Evolutionary conservation across 1,140 invertebrate species (phyloP), one percentile per base, ranked within the genome.

Genomic region (Drosophila lacertosa): DNA sequence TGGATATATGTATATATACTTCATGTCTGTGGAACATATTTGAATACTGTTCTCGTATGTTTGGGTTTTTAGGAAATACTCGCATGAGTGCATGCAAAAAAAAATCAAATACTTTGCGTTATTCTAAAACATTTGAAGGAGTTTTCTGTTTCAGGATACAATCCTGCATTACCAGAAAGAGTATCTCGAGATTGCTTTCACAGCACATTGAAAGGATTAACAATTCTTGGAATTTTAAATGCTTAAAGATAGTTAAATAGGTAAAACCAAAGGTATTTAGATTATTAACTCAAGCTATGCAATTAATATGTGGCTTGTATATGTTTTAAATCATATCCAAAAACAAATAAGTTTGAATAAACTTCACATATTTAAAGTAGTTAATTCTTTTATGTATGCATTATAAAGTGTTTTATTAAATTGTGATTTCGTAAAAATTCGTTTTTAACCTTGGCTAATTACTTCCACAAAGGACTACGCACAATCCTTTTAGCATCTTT

Each of bases 1-100:
- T 81, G 69, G 65, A 32, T 47, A 53, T 44, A 68, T 45, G 18
- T 20, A 45, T 11, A 44, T 45, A 13, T 32, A 1, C 48, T 10
- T 22, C 13, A 16, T 39, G 40, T 40, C 65, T 58, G 42, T 51
- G 66, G 42, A 69, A 70, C 59, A 74, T 70, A 74, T 74, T 70
- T 63, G 45, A 54, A 74, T 40, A 64, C 45, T 33, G 10, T 29
- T 10, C 15, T 55, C 39, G 10, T 15, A 24, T 22, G 48, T 47
- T 53, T 37, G 29, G 44, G 29, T 22, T 39, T 67, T 35, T 37
- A 13, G 29, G 11, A 57, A 39, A 55, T 11, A 32, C 16, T 48
- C 67, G 40, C 54, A 64, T 54, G 40, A 54, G 37, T 66, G 62
- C 60, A 54, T 40, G 32, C 35, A 11, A 4, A 42, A 42, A 11